These are phyloP conservation scores for Australoheros scitulus DNA, from an alignment of 2,113 vertebrate species.

Conservation along the genomic window DNA sequence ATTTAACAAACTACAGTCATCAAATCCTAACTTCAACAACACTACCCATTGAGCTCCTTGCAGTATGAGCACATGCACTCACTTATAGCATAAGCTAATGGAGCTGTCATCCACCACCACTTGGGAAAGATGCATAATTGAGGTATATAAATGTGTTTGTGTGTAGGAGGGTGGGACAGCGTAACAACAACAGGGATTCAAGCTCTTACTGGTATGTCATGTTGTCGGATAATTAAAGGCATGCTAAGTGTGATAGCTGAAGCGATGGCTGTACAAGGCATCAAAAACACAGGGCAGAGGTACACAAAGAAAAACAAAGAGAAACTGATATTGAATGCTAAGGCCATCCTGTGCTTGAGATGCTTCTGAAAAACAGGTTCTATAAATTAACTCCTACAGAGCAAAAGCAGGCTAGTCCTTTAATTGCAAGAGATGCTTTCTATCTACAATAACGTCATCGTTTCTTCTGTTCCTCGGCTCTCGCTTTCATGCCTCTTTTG, in stretches of 20 bases:
- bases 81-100: constrained; percentile 43
- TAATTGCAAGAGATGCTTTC: constrained; percentile 27
- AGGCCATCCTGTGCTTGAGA: neutral
- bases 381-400: constrained; percentile 22
- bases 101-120: constrained; percentile 52
- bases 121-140: constrained; percentile 66
- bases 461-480: constrained; percentile 7
- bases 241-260: constrained; percentile 28
- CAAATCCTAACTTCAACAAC: neutral
- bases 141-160: constrained; percentile 67
- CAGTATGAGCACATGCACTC: neutral
- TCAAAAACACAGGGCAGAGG: neutral
- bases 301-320: neutral
- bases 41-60: neutral
- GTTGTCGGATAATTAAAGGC: constrained; percentile 58
- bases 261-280: neutral
- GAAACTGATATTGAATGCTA: neutral
- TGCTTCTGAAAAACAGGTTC: constrained; percentile 14
- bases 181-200: constrained; percentile 57
- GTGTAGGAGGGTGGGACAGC: constrained; percentile 53
- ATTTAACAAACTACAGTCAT: neutral
- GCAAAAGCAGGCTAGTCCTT: constrained; percentile 24
- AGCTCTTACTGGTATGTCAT: constrained; percentile 66
- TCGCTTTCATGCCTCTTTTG: neutral
- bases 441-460: constrained; percentile 50